phyloP scores from a whole-genome alignment of 2,888 invertebrate species.

The Campoletis raptor region DNA sequence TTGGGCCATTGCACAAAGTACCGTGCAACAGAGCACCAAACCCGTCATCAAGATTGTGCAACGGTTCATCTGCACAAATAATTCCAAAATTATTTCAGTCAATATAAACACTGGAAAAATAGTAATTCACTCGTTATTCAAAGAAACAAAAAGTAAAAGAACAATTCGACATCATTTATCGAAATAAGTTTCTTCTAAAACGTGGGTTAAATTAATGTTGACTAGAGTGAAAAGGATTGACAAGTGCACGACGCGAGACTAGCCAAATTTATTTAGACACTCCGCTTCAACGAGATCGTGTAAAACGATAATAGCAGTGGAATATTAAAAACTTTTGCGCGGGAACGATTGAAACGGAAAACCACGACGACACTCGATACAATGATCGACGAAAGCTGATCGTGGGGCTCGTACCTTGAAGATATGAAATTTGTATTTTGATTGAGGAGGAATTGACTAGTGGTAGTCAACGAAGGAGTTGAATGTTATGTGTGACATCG shows the following conservation, averaged over 20 bases:
- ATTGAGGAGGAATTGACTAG: not conserved
- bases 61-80: constrained; percentile 66
- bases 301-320: not conserved
- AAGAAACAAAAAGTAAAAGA: not conserved
- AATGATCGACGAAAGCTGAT: not conserved
- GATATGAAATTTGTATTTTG: not conserved
- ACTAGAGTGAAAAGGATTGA: no score
- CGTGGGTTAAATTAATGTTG: no score
- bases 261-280: not conserved
- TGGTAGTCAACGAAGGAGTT: constrained; percentile 2
- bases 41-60: constrained; percentile 66
- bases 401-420: constrained; percentile 11
- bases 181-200: not conserved
- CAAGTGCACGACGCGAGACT: no score
- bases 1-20: constrained; percentile 60
- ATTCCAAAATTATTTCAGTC: not conserved
- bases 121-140: not conserved
- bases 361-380: not conserved
- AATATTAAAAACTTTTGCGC: not conserved
- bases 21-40: constrained; percentile 72
- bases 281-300: not conserved
- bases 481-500: constrained; percentile 71
- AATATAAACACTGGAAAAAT: not conserved
- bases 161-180: not conserved
- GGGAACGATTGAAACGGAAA: not conserved